phyloP scores from a whole-genome alignment of 2,797 vertebrate genomes.

The Enteromius trimaculatus region DNA sequence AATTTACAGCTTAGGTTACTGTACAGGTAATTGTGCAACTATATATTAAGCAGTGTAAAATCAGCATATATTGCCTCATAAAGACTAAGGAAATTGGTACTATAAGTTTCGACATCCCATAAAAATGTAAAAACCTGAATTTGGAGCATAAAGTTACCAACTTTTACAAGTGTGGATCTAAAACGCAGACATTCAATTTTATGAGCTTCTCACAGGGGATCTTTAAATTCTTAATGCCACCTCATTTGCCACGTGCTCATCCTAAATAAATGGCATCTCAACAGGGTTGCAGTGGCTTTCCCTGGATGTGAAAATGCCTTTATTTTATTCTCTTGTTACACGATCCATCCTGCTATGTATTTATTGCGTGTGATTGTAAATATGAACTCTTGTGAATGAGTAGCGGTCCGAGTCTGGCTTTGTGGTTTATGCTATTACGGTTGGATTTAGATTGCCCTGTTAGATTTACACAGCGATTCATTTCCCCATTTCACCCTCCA shows the following conservation, averaged over 20 bases:
- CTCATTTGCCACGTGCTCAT: not conserved
- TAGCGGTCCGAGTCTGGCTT: conserved; percentile 15
- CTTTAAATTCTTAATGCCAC: conserved; percentile 15
- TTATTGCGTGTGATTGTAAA: conserved; percentile 30
- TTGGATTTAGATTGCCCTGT: conserved; percentile 61
- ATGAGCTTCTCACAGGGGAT: not conserved
- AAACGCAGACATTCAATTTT: conserved; percentile 1
- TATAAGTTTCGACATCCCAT: not conserved
- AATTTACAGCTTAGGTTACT: not conserved
- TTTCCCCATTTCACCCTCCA: conserved; percentile 52
- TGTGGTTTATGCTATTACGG: conserved; percentile 56
- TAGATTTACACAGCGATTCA: conserved; percentile 59
- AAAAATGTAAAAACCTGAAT: not conserved
- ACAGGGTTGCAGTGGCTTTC: conserved; percentile 38
- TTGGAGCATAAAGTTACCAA: not conserved
- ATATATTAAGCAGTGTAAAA: not conserved
- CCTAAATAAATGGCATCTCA: conserved; percentile 4
- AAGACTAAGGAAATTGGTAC: not conserved
- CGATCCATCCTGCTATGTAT: conserved; percentile 14
- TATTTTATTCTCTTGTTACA: conserved; percentile 7
- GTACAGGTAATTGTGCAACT: not conserved
- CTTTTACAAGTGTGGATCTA: conserved; percentile 3
- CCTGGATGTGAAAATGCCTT: conserved; percentile 29
- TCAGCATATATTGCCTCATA: not conserved
- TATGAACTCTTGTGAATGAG: conserved; percentile 43